Conservation (phyloP, 2,797 vertebrate species). For the Dryobates pubescens region DNA sequence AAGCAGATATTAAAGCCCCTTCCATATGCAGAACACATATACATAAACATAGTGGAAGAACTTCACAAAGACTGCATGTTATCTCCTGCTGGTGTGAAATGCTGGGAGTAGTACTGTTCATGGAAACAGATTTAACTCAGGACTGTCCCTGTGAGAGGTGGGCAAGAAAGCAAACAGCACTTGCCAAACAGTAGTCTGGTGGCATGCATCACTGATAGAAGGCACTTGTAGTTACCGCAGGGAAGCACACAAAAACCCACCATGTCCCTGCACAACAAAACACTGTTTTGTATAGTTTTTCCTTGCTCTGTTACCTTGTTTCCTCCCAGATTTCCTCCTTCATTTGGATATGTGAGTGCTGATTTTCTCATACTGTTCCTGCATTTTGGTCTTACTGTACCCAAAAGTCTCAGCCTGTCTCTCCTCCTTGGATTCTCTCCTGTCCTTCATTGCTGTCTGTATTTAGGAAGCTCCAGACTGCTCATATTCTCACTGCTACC, state of each 20-base stretch:
- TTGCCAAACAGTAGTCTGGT: fast-evolving
- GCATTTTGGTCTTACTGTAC: not conserved
- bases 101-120: not conserved
- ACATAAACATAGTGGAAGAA: not conserved
- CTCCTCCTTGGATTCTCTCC: not conserved
- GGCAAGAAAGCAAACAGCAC: not conserved
- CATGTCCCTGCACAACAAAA: not conserved
- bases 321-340: not conserved
- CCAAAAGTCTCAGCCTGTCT: not conserved
- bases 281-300: not conserved
- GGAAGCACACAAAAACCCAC: not conserved
- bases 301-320: not conserved
- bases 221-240: fast-evolving
- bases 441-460: not conserved
- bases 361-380: not conserved
- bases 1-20: not conserved
- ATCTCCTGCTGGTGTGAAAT: not conserved
- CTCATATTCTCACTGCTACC: not conserved
- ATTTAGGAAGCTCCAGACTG: not conserved
- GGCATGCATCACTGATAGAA: not conserved
- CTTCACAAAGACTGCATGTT: not conserved
- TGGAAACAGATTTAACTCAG: not conserved
- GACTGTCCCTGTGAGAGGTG: not conserved
- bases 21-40: not conserved
- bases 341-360: not conserved